Conservation (phyloP, 64 coral and sea anemone genomes). For the Pocillopora damicornis region DNA sequence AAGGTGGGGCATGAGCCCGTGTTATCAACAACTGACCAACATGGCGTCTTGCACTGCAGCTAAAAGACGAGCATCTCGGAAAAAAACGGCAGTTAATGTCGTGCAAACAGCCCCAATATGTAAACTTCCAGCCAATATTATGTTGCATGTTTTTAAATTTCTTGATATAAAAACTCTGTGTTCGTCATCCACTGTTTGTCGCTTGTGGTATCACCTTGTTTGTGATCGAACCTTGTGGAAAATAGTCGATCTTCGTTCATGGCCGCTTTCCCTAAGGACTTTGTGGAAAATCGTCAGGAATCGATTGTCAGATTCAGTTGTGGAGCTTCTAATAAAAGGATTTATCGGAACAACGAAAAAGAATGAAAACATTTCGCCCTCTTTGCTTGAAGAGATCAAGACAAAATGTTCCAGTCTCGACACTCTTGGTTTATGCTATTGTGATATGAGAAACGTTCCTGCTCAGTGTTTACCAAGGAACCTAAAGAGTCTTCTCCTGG, state of each 20-base stretch:
- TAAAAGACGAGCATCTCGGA: conserved; percentile 54
- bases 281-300: conserved; percentile 88
- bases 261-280: conserved; percentile 66
- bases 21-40: conserved; percentile 46
- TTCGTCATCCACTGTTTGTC: conserved; percentile 84
- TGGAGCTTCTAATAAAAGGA: conserved; percentile 87
- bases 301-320: conserved; percentile 76
- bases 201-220: conserved; percentile 81
- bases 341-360: conserved; percentile 97
- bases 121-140: conserved; percentile 84
- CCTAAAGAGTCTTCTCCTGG: conserved; percentile 67
- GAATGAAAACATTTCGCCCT: conserved; percentile 77
- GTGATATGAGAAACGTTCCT: conserved; percentile 87
- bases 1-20: conserved; percentile 28
- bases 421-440: conserved; percentile 74
- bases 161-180: conserved; percentile 92
- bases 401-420: conserved; percentile 75
- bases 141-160: conserved; percentile 81
- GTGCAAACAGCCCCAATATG: conserved; percentile 79
- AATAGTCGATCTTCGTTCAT: conserved; percentile 67
- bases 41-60: conserved; percentile 80
- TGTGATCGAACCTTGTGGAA: conserved; percentile 91
- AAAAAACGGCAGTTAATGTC: conserved; percentile 60
- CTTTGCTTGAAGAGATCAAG: conserved; percentile 90
- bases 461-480: conserved; percentile 64